These are phyloP conservation scores for Odocoileus virginianus DNA, from an alignment of 2,113 vertebrate genomes.

Conservation along the genomic window DNA sequence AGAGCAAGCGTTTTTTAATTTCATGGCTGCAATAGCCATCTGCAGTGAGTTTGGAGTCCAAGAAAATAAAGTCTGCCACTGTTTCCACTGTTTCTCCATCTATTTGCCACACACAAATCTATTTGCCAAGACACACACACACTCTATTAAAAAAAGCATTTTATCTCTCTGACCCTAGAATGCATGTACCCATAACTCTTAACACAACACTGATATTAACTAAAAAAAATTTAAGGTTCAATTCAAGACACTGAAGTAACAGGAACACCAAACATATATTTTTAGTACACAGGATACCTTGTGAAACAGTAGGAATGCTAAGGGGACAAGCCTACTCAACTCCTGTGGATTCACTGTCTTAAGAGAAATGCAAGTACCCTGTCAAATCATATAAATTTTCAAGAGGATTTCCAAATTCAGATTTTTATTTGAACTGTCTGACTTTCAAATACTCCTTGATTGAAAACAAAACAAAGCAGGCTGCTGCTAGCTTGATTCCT, in stretches of 20 bases:
- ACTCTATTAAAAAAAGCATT: not conserved
- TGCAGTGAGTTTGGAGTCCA: not conserved
- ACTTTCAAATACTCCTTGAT: not conserved
- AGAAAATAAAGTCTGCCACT: not conserved
- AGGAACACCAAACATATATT: not conserved
- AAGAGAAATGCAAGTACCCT: not conserved
- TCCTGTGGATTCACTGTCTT: not conserved
- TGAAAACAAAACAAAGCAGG: not conserved
- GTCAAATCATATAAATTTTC: not conserved
- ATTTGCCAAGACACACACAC: not conserved
- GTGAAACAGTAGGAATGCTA: not conserved
- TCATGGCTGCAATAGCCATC: not conserved
- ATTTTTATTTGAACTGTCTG: not conserved
- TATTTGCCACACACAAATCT: not conserved
- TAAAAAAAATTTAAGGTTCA: not conserved
- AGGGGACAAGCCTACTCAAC: not conserved
- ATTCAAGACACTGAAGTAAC: not conserved
- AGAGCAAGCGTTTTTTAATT: not conserved
- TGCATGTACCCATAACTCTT: not conserved
- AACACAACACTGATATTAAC: not conserved
- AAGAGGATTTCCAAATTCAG: not conserved
- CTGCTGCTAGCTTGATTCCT: not conserved
- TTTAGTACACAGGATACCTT: not conserved
- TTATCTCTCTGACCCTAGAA: not conserved
- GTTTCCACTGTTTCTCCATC: not conserved